phyloP scores from a whole-genome alignment of 2,797 vertebrate genomes.

The Pangasius mekongensis region DNA sequence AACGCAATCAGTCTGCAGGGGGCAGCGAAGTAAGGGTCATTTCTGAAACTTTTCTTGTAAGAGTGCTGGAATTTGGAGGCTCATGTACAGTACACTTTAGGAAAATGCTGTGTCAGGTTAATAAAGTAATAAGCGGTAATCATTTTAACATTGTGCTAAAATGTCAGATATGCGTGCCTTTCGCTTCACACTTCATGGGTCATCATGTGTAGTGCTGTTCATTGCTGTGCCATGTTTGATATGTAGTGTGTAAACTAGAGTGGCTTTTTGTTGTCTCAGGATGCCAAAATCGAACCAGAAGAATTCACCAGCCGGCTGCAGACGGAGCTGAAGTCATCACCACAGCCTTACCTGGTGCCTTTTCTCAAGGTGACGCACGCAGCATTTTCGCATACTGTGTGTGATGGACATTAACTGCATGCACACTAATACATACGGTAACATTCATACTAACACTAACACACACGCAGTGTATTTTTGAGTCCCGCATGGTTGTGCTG shows the following conservation, averaged over 20 bases:
- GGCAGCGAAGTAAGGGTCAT: not conserved
- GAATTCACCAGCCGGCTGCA: slow-evolving; percentile 89
- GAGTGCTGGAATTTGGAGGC: not conserved
- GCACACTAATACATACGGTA: not conserved
- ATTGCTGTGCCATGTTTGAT: not conserved
- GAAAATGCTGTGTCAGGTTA: not conserved
- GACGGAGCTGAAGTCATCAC: slow-evolving; percentile 87
- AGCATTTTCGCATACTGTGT: not conserved
- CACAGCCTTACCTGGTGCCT: slow-evolving; percentile 88
- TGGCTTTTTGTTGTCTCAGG: slow-evolving; percentile 67
- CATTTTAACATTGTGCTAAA: not conserved
- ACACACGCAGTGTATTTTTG: slow-evolving; percentile 14
- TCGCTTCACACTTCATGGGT: not conserved
- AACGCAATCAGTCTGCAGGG: not conserved
- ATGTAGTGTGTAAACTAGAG: not conserved
- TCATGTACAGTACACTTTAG: not conserved
- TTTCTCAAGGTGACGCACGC: slow-evolving; percentile 84
- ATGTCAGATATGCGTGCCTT: not conserved
- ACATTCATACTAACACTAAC: not conserved
- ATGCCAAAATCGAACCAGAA: slow-evolving; percentile 88
- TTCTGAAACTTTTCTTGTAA: not conserved
- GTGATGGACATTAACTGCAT: not conserved
- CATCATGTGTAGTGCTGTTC: not conserved
- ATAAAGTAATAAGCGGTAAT: not conserved
- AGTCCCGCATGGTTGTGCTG: slow-evolving; percentile 57